These are phyloP conservation scores for Chamaea fasciata DNA, from an alignment of 2,113 vertebrate genomes.

Conservation along the genomic window DNA sequence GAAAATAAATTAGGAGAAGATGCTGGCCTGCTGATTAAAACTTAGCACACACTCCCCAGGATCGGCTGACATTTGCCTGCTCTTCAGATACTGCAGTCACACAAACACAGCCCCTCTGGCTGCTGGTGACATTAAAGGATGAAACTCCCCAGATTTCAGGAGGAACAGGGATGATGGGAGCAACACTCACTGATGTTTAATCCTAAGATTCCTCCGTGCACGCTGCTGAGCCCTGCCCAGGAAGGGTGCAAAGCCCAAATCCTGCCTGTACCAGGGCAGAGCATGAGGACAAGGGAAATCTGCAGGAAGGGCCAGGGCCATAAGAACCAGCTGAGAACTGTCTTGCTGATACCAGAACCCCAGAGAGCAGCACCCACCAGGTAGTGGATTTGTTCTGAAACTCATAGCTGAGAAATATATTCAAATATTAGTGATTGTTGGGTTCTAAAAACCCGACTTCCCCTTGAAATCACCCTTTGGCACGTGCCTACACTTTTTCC, in stretches of 20 bases:
- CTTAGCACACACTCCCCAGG: neutral
- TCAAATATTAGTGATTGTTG: neutral
- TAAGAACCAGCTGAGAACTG: neutral
- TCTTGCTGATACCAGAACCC: neutral
- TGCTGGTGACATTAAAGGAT: neutral
- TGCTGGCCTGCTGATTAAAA: conserved; percentile 1
- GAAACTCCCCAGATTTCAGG: neutral
- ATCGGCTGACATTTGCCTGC: neutral
- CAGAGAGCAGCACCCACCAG: rapidly evolving
- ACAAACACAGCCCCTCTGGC: neutral
- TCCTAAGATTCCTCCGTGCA: neutral
- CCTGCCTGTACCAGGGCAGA: neutral
- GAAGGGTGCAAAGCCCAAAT: neutral
- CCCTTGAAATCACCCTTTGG: neutral
- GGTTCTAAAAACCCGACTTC: neutral
- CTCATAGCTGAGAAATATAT: neutral
- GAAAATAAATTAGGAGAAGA: conserved; percentile 7
- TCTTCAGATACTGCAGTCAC: neutral
- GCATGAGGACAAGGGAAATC: neutral
- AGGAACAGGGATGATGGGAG: neutral
- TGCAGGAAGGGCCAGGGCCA: neutral
- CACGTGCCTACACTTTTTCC: rapidly evolving
- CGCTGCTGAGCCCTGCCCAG: neutral
- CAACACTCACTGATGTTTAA: rapidly evolving
- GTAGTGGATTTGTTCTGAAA: neutral